Conservation (phyloP, 2,797 vertebrate species). For the Eulemur mongoz region DNA sequence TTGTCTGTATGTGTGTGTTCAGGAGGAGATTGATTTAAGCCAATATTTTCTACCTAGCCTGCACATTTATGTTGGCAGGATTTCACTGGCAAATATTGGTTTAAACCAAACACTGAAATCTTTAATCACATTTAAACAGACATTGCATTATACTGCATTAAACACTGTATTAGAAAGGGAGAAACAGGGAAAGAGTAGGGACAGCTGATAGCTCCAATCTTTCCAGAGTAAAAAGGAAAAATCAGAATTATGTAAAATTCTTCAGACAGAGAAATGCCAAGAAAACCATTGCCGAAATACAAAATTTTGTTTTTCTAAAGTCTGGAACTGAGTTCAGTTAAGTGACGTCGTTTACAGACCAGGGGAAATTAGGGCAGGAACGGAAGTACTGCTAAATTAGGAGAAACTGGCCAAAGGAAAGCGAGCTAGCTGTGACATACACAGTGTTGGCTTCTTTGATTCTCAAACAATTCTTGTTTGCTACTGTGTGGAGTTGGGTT, state of each 20-base stretch:
- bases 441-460: neutral
- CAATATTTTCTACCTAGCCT: constrained; percentile 72
- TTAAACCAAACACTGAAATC: constrained; percentile 78
- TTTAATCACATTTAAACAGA: constrained; percentile 78
- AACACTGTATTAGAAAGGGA: neutral
- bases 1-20: constrained; percentile 52
- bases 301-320: constrained; percentile 73
- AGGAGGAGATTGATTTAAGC: constrained; percentile 55
- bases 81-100: constrained; percentile 78
- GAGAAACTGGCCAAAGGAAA: constrained; percentile 43
- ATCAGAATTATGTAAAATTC: constrained; percentile 39
- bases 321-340: constrained; percentile 67
- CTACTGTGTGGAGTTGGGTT: constrained; percentile 29
- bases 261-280: constrained; percentile 55
- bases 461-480: constrained; percentile 63
- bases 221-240: constrained; percentile 29
- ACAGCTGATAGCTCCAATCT: neutral
- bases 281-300: constrained; percentile 56
- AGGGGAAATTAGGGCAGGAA: constrained; percentile 62
- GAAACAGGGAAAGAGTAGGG: neutral
- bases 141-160: constrained; percentile 53
- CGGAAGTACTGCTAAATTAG: constrained; percentile 70
- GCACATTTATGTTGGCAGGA: constrained; percentile 76
- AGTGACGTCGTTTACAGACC: constrained; percentile 69
- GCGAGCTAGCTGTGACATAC: neutral